phyloP scores from a whole-genome alignment of 2,113 vertebrate genomes.

The rat (Rattus norvegicus) region GRCr8 NC_086033.1:16263501-16264000 shows the following conservation, averaged over 20 bases:
- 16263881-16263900: constrained; percentile 55
- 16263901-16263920: constrained; percentile 42
- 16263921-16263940: neutral
- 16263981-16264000: constrained; percentile 28
- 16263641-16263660: constrained; percentile 15
- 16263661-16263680: constrained; percentile 57
- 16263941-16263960: constrained; percentile 15
- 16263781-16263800: constrained; percentile 67
- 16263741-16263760: constrained; percentile 82
- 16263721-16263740: constrained; percentile 77
- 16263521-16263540: constrained; percentile 58
- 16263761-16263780: constrained; percentile 74
- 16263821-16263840: constrained; percentile 42
- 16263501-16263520: neutral
- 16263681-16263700: constrained; percentile 44
- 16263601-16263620: neutral
- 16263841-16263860: constrained; percentile 56
- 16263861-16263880: constrained; percentile 30
- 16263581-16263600: neutral
- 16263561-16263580: neutral
- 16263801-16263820: constrained; percentile 2
- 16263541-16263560: constrained; percentile 38
- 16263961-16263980: neutral
- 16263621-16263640: constrained; percentile 9
- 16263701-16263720: constrained; percentile 71